Evolutionary conservation across 2,113 vertebrate species (phyloP).

Genomic region (Piaya cayana): DNA sequence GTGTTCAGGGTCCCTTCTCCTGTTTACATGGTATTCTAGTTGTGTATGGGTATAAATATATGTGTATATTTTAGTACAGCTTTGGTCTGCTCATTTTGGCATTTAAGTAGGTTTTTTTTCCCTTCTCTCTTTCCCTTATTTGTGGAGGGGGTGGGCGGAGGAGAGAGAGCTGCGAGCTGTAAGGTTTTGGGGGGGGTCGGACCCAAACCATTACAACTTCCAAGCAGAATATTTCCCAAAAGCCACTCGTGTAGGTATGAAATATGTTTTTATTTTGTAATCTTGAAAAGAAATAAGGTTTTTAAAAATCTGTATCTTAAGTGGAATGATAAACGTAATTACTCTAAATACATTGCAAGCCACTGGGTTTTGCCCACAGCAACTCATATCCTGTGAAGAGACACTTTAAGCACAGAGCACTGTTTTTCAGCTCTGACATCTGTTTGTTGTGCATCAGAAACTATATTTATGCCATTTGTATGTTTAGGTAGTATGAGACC

Average conservation of each 20-base stretch:
- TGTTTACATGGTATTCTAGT: too few relatives aligned
- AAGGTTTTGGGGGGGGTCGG: too few relatives aligned
- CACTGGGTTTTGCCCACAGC: accelerated
- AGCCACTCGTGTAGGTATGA: accelerated
- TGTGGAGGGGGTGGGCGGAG: too few relatives aligned
- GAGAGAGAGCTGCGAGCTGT: too few relatives aligned
- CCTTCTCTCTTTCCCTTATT: too few relatives aligned
- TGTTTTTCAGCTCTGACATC: not conserved
- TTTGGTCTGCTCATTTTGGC: too few relatives aligned
- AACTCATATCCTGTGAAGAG: not conserved
- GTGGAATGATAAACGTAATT: not conserved
- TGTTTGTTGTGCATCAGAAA: not conserved
- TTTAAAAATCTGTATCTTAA: not conserved
- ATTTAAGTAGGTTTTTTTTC: too few relatives aligned
- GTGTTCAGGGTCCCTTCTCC: too few relatives aligned
- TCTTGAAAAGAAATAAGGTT: not conserved
- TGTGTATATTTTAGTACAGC: too few relatives aligned
- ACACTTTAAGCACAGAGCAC: accelerated
- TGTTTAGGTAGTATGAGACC: not conserved
- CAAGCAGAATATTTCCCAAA: not conserved
- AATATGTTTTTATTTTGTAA: not conserved
- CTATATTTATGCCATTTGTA: not conserved
- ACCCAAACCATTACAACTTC: too few relatives aligned
- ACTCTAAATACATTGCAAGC: not conserved
- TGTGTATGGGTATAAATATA: too few relatives aligned